Base-by-base conservation (phyloP, 2,113 vertebrate genomes). In the Hydrolagus affinis region DNA sequence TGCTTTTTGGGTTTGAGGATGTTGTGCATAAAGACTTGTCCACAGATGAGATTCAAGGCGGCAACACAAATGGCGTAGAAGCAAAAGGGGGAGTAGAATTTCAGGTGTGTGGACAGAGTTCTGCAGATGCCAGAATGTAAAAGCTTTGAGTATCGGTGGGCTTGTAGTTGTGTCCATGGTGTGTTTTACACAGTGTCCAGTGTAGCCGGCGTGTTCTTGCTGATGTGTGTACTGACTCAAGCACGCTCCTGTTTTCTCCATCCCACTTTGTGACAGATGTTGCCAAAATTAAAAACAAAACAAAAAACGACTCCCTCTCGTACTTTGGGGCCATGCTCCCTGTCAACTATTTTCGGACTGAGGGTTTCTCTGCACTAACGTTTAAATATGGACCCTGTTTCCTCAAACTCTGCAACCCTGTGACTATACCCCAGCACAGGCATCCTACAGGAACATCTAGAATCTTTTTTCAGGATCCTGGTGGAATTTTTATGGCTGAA, bases 81-180 rank as follows among this genome's bases (percentile, higher is more conserved):
- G 78, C 62, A 83, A 66, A 83, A n/a, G n/a, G 62, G 78, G 32
- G 60, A 68, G 78, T 83, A 28, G 78, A 83, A 83, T 66, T 83
- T 83, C 60, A 83, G 60, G 7, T 80, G 60, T 83, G 62, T 64
- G 64, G 78, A 83, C 78, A 60, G 66, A 83, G 78, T 83, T 83
- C 78, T 83, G 78, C 64, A 83, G 66, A 83, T 66, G 62, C 78
- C 78, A 83, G 78, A 83, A 83, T 83, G 78, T 83, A 83, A 83
- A 44, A 83, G 78, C 78, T 4, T 83, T 83, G 78, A 83, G 78
- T 83, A 28, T 83, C 78, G 15, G 78, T 83, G 78, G 78, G 78
- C 78, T 83, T 83, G 78, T 83, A 83, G 78, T 83, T 83, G 78
- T 83, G 78, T 83, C 78, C 78, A 83, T 83, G 78, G 66, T 83